Evolutionary conservation across 2,113 vertebrate genomes (phyloP).

Genomic region (Hirundichthys speculiger): DNA sequence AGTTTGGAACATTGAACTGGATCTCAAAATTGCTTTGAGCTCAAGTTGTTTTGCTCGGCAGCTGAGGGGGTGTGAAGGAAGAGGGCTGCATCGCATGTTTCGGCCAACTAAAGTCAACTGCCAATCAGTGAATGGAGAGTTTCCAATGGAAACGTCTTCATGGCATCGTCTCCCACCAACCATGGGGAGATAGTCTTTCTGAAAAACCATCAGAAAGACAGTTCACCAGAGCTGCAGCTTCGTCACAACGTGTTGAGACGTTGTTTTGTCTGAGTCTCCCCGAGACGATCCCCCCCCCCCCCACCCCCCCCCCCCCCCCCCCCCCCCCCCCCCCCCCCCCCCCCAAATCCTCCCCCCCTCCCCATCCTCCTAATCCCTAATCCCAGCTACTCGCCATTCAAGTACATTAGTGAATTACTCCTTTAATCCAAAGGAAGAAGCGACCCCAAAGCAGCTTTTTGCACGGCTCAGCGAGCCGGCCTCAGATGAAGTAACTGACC

Average conservation of each 20-base stretch:
- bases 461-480: conserved; percentile 29
- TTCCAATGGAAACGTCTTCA: no score
- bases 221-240: no score
- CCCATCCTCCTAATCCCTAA: conserved; percentile 80
- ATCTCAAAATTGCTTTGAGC: no score
- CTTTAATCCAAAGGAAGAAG: conserved; percentile 63
- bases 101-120: no score
- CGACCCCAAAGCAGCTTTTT: conserved; percentile 61
- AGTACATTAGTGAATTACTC: conserved; percentile 79
- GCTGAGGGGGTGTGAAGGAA: no score
- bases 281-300: conserved; percentile 19
- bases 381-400: conserved; percentile 56
- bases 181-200: no score
- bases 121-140: no score
- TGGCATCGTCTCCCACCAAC: no score
- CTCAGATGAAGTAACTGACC: conserved; percentile 55
- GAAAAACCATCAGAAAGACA: no score
- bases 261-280: conserved; percentile 31
- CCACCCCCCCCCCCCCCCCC: conserved; percentile 33
- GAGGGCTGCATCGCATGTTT: no score
- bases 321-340: conserved; percentile 17
- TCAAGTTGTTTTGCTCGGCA: no score
- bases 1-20: no score
- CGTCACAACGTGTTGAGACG: conserved; percentile 13
- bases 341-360: conserved; percentile 47